These are phyloP conservation scores for Sesia apiformis DNA, from an alignment of 2,888 invertebrate species.

Conservation along the genomic window DNA sequence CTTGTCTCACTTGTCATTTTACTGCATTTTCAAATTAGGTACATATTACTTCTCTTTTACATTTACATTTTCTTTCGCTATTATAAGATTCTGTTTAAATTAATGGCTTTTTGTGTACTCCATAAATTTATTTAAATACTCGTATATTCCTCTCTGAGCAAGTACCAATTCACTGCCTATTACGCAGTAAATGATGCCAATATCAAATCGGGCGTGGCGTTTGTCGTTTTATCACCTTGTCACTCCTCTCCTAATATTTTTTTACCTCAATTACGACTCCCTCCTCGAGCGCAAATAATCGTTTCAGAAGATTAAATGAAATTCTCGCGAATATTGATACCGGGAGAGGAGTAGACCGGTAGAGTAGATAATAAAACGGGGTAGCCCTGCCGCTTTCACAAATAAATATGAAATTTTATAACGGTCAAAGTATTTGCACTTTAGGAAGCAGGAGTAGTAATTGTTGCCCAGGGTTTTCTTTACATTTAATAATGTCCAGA, in stretches of 20 bases:
- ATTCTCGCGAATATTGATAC: constrained; percentile 50
- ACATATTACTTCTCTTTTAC: too few species aligned
- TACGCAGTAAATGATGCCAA: constrained; percentile 56
- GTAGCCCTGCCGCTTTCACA: constrained; percentile 2
- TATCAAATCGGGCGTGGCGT: constrained; percentile 58
- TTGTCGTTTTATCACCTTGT: constrained; percentile 66
- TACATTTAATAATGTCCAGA: constrained; percentile 1
- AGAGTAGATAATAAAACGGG: constrained; percentile 9
- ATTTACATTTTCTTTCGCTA: too few species aligned
- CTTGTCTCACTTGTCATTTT: too few species aligned
- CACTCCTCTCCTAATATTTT: constrained; percentile 57
- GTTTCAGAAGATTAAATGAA: constrained; percentile 54
- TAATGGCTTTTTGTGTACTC: neutral
- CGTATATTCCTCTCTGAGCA: neutral
- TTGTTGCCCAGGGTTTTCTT: constrained; percentile 5
- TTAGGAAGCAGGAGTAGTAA: constrained; percentile 11
- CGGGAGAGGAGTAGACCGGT: constrained; percentile 22
- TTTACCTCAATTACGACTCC: constrained; percentile 57
- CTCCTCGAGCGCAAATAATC: constrained; percentile 51
- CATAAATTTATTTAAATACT: neutral
- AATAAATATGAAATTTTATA: constrained; percentile 6
- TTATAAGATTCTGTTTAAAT: too few species aligned
- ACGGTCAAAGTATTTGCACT: constrained; percentile 10
- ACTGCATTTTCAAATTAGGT: too few species aligned
- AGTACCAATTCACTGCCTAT: constrained; percentile 33